Conservation (phyloP, 2,888 invertebrate species). For the Polyploca ridens region DNA sequence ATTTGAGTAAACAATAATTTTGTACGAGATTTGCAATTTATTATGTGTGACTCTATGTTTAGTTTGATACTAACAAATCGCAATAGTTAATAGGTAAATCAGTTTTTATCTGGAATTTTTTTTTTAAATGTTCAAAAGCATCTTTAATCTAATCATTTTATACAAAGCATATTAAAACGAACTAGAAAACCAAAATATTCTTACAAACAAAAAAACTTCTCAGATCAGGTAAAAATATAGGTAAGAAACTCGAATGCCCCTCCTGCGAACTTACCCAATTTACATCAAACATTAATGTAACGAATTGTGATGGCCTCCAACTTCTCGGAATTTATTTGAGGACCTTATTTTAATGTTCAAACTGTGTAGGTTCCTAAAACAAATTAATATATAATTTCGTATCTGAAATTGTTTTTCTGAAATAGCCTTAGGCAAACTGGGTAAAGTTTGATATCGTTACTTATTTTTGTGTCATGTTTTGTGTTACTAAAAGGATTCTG, state of each 20-base stretch:
- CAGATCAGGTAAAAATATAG: conserved; percentile 26
- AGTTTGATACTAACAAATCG: too few species aligned
- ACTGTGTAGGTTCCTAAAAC: background rate
- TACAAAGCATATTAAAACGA: too few species aligned
- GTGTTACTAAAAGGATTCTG: too few species aligned
- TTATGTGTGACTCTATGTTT: background rate
- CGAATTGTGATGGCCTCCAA: conserved; percentile 45
- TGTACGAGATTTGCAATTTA: background rate
- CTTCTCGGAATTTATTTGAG: conserved; percentile 43
- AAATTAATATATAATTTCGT: background rate
- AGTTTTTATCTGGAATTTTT: too few species aligned
- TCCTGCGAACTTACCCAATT: conserved; percentile 38
- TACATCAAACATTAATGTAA: conserved; percentile 59
- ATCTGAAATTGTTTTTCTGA: too few species aligned
- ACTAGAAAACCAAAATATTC: too few species aligned
- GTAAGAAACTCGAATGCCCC: conserved; percentile 45
- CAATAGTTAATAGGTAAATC: too few species aligned
- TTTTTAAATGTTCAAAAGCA: too few species aligned
- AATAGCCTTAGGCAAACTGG: too few species aligned
- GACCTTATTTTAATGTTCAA: conserved; percentile 10
- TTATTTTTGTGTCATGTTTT: too few species aligned
- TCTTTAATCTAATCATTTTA: too few species aligned
- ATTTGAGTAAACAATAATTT: background rate
- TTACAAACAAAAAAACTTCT: conserved; percentile 15
- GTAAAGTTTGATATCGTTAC: too few species aligned